Evolutionary conservation across 2,888 invertebrate species (phyloP).

Genomic region (Drosophila vallismaia): DNA sequence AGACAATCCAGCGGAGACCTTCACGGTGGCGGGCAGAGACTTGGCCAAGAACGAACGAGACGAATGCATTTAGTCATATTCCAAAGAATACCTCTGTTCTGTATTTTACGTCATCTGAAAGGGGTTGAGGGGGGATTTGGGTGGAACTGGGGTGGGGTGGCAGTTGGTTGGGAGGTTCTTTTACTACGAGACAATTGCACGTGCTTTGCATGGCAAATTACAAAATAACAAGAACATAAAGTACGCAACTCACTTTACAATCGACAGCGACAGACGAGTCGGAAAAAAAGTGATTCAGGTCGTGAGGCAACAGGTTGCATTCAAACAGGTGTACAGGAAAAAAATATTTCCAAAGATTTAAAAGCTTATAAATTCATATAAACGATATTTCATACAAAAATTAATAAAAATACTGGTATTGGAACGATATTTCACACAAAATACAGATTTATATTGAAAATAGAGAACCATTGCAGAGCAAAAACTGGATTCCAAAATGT

Average conservation of each 20-base stretch:
- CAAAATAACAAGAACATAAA: slow-evolving; percentile 49
- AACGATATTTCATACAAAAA: too few species aligned
- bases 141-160: neutral
- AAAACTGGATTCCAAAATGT: too few species aligned
- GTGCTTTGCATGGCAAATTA: slow-evolving; percentile 69
- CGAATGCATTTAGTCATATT: slow-evolving; percentile 10
- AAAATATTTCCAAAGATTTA: neutral
- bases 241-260: slow-evolving; percentile 58
- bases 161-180: too few species aligned
- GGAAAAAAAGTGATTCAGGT: slow-evolving; percentile 9
- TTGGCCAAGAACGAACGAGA: slow-evolving; percentile 46
- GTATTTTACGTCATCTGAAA: slow-evolving; percentile 23
- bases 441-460: too few species aligned
- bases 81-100: slow-evolving; percentile 5
- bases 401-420: too few species aligned
- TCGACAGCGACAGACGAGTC: slow-evolving; percentile 33
- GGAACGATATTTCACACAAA: too few species aligned
- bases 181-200: slow-evolving; percentile 45
- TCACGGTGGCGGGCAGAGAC: slow-evolving; percentile 60
- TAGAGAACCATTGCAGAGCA: too few species aligned
- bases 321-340: neutral
- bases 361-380: neutral
- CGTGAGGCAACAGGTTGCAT: slow-evolving; percentile 50
- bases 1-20: slow-evolving; percentile 57
- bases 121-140: neutral